Evolutionary conservation across 2,113 vertebrate species (phyloP).

Genomic region (Otolemur garnettii): DNA sequence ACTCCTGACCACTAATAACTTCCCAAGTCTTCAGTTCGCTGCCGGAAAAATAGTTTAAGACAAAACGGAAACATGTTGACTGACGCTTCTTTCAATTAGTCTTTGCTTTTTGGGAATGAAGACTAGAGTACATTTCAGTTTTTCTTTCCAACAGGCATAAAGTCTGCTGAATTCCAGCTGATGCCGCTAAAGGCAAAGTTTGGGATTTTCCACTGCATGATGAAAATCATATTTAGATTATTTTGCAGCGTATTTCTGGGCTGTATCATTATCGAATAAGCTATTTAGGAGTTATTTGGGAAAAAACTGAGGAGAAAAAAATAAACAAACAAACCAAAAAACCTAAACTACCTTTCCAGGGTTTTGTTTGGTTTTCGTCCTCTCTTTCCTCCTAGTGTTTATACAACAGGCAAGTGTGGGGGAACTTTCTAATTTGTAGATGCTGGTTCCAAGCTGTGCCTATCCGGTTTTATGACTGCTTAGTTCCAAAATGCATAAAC

Average conservation of each 20-base stretch:
- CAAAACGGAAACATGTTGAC: conserved; percentile 64
- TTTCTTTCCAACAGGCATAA: conserved; percentile 80
- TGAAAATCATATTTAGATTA: conserved; percentile 80
- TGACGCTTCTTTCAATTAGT: conserved; percentile 81
- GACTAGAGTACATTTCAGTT: conserved; percentile 65
- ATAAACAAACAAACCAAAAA: neutral
- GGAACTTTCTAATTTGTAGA: conserved; percentile 76
- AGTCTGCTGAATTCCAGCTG: conserved; percentile 78
- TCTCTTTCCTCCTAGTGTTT: conserved; percentile 63
- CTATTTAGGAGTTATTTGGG: conserved; percentile 61
- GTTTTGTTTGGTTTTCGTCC: conserved; percentile 67
- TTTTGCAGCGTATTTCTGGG: conserved; percentile 75
- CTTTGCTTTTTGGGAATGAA: conserved; percentile 72
- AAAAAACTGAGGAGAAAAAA: neutral
- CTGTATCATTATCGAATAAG: conserved; percentile 82
- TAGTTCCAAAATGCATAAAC: conserved; percentile 80
- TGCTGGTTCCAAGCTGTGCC: conserved; percentile 76
- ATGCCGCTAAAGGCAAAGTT: conserved; percentile 68
- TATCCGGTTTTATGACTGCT: conserved; percentile 79
- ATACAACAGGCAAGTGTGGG: conserved; percentile 65
- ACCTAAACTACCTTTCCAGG: conserved; percentile 69
- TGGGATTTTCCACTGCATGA: conserved; percentile 67
- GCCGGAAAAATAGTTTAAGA: conserved; percentile 67
- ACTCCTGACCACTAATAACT: conserved; percentile 83
- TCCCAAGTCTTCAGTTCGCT: conserved; percentile 75